Percentiles rank a stretch among this genome's conserved stretches.
Evolutionary conservation across 2,888 invertebrate genomes (phyloP).

Genomic region (Empis livida): DNA sequence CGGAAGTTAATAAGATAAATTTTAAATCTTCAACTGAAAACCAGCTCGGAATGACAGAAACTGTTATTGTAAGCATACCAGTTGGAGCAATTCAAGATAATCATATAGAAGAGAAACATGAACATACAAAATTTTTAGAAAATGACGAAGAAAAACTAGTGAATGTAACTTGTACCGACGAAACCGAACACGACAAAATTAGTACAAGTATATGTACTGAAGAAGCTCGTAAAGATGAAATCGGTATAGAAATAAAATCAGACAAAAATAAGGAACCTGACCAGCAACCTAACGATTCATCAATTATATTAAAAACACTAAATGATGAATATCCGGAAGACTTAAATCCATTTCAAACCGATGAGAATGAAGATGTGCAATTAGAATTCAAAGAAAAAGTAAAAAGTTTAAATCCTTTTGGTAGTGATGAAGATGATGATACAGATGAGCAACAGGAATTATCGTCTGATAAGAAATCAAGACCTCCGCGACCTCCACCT

Average conservation of each 20-base stretch:
- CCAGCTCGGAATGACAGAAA: too few species aligned
- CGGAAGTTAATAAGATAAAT: too few species aligned
- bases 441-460: slow-evolving; percentile 12
- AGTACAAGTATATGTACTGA: neutral
- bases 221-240: slow-evolving; percentile 2
- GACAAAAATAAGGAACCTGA: neutral
- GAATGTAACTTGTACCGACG: neutral
- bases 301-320: neutral
- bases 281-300: slow-evolving; percentile 4
- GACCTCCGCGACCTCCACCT: slow-evolving; percentile 36
- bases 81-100: neutral
- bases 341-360: slow-evolving; percentile 73
- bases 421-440: slow-evolving; percentile 43
- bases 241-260: slow-evolving; percentile 2
- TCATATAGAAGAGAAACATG: neutral
- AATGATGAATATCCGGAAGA: slow-evolving; percentile 52
- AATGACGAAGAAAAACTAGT: neutral
- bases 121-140: neutral
- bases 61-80: too few species aligned
- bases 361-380: slow-evolving; percentile 36
- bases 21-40: too few species aligned
- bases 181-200: slow-evolving; percentile 1
- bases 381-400: slow-evolving; percentile 12
- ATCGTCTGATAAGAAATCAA: slow-evolving; percentile 16
- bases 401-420: slow-evolving; percentile 48